Evolutionary conservation across 2,113 vertebrate species (phyloP), one percentile per base, ranked within the genome.

Genomic region (Platycercus adscitus): DNA sequence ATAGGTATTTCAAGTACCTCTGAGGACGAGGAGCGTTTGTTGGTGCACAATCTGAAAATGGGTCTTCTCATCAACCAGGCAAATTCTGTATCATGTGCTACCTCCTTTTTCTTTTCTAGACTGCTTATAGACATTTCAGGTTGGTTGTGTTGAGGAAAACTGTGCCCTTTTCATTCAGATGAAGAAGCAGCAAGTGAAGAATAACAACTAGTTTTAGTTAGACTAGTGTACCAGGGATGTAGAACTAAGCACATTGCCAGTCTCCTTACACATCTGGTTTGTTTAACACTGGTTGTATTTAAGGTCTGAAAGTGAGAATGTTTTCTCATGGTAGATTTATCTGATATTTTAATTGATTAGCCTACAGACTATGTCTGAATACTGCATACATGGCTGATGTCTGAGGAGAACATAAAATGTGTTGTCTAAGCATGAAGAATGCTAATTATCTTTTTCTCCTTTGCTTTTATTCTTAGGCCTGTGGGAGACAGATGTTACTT

Each of bases 321-420:
- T 49, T 83, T 84, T 78, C 50, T 77, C 29, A 21, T 49, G 50
- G 17, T 82, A 52, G 60, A 56, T 75, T 81, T 83, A 72, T 91
- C 93, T 85, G 43, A 31, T 86, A 33, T 79, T 95, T 90, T 81
- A 90, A 72, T 95, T 71, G 20, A 44, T 91, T 89, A 91, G 52
- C 33, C 23, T 79, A 17, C 71, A 89, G 52, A 37, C 77, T 47
- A 0, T 81, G 47, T 86, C 44, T 93, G 71, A 70, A 39, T 78
- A 44, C 26, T 53, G 41, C 24, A 1, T 82, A 37, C 72, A 29
- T 78, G 46, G n/a, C 47, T 81, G 50, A 35, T 75, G 25, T 56
- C 50, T 83, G 52, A 85, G 52, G 63, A 72, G 76, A 77, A 63
- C 41, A 31, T 56, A 56, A 88, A 93, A 77, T 0, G 0, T 47